phyloP scores from a whole-genome alignment of 2,888 invertebrate genomes.

The Theretra japonica region DNA sequence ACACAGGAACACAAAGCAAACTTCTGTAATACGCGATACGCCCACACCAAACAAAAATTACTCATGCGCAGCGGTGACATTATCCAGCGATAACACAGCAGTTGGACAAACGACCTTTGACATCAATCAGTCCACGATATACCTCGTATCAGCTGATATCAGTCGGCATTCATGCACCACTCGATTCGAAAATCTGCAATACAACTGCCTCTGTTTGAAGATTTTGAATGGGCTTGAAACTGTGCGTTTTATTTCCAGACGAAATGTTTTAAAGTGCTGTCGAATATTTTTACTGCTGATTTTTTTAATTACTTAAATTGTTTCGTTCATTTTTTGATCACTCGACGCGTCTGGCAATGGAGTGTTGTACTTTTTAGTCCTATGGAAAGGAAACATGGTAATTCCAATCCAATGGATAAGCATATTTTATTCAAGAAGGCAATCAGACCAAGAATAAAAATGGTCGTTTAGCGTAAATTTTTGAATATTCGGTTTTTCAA shows the following conservation, averaged over 20 bases:
- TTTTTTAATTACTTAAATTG: too few relatives aligned
- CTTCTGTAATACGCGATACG: not conserved
- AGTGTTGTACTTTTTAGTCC: too few relatives aligned
- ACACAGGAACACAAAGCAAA: not conserved
- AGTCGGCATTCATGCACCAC: conserved; percentile 29
- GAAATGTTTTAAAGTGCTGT: too few relatives aligned
- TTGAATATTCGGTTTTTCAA: too few relatives aligned
- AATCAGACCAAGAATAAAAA: too few relatives aligned
- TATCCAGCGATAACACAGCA: conserved; percentile 10
- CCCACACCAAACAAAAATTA: conserved; percentile 10
- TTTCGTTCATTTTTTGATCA: too few relatives aligned
- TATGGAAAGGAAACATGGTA: too few relatives aligned
- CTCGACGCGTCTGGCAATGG: too few relatives aligned
- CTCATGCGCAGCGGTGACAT: conserved; percentile 7
- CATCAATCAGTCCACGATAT: conserved; percentile 66
- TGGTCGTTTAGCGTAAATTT: too few relatives aligned
- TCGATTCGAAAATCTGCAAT: not conserved
- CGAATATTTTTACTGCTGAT: too few relatives aligned
- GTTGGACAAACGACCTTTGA: conserved; percentile 56
- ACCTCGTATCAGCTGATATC: conserved; percentile 39
- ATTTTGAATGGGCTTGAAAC: not conserved
- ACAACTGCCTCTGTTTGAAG: not conserved
- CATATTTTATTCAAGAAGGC: too few relatives aligned
- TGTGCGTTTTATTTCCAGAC: not conserved
- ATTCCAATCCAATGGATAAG: too few relatives aligned